A percentile compares a stretch with the other conserved stretches of the same genome.
Conservation (phyloP, 2,797 vertebrate species). For the Sebastes vulpes region DNA sequence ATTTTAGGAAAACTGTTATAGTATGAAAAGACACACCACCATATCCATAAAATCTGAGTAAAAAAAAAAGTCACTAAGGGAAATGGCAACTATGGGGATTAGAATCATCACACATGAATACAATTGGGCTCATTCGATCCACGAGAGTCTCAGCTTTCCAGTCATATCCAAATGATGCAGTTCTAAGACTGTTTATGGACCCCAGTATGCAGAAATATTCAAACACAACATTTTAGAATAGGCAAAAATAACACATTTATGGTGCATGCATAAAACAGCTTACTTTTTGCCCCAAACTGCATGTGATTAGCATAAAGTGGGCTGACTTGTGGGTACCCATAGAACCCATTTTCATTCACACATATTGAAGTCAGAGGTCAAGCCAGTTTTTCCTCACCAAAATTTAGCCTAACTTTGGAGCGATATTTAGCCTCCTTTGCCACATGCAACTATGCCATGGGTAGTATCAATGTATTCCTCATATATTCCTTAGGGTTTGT, state of each 20-base stretch:
- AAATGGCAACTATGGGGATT: neutral
- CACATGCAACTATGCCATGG: fast-evolving
- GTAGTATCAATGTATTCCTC: too few species aligned
- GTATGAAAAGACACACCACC: neutral
- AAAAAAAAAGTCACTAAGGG: neutral
- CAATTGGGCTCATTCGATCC: neutral
- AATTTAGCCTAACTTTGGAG: too few species aligned
- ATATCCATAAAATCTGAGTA: neutral
- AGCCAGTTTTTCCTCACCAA: neutral
- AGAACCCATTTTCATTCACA: neutral
- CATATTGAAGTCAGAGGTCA: neutral
- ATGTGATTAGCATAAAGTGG: neutral
- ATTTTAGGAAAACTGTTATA: too few species aligned
- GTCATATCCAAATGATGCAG: neutral
- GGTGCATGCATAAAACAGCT: neutral
- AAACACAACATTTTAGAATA: too few species aligned
- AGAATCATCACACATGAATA: neutral
- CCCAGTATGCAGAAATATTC: neutral
- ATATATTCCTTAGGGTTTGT: neutral
- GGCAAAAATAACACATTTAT: neutral
- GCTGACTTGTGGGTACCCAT: neutral
- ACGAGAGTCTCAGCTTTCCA: neutral
- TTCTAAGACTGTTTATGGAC: neutral
- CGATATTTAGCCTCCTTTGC: too few species aligned
- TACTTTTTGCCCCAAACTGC: neutral